phyloP scores from a whole-genome alignment of 1,140 invertebrate species.

The Idris sp. region DNA sequence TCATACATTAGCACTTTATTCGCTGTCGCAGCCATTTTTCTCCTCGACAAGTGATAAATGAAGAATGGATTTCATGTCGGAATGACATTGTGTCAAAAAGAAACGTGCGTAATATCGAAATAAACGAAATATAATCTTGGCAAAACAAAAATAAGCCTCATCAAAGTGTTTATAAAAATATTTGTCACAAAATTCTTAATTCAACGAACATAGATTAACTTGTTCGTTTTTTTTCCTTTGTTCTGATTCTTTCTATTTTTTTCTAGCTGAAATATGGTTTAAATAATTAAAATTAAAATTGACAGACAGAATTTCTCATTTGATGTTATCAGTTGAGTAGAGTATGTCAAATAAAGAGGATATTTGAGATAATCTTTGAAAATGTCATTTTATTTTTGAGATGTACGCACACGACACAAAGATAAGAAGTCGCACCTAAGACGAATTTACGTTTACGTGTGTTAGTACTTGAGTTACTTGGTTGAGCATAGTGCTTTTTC shows the following conservation, averaged over 20 bases:
- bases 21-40: conserved; percentile 53
- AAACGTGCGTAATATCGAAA: conserved; percentile 36
- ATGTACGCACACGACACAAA: conserved; percentile 35
- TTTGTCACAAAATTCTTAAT: no score
- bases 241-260: no score
- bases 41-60: conserved; percentile 53
- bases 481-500: conserved; percentile 43
- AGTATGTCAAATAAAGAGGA: conserved; percentile 49
- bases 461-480: conserved; percentile 7
- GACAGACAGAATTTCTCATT: conserved; percentile 20
- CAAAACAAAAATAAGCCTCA: conserved; percentile 8
- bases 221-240: no score
- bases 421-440: conserved; percentile 48
- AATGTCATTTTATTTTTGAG: conserved; percentile 53
- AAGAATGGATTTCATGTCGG: conserved; percentile 45
- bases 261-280: conserved; percentile 10
- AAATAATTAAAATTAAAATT: conserved; percentile 2
- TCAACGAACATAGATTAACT: no score
- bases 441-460: conserved; percentile 6
- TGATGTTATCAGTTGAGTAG: conserved; percentile 39
- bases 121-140: conserved; percentile 33
- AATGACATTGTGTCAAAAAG: conserved; percentile 42
- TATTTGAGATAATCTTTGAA: conserved; percentile 53
- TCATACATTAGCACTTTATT: conserved; percentile 60
- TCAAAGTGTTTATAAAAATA: neutral